Evolutionary conservation across 2,113 vertebrate species (phyloP).

Genomic region (Aptenodytes forsteri): DNA sequence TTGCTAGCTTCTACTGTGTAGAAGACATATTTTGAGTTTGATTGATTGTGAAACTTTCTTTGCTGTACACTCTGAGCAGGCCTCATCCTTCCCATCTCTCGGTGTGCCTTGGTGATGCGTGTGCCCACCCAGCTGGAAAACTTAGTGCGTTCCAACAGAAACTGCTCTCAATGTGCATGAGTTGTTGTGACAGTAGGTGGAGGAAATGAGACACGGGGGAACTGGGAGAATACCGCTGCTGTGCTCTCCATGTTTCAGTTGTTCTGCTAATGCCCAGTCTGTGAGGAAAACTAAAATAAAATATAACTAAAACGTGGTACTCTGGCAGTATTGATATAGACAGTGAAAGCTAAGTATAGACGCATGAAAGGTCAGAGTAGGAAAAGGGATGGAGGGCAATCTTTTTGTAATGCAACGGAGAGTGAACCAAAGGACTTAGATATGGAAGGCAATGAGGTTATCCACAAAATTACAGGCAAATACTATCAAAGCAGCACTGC

Average conservation of each 20-base stretch:
- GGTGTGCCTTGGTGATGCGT: fast-evolving
- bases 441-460: not conserved
- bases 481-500: not conserved
- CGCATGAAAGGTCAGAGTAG: not conserved
- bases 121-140: not conserved
- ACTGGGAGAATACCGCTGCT: not conserved
- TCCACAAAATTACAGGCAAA: not conserved
- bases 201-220: not conserved
- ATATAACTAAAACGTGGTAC: not conserved
- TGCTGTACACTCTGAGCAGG: not conserved
- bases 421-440: not conserved
- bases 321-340: not conserved
- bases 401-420: not conserved
- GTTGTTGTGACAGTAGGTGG: not conserved
- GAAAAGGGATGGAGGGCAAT: not conserved
- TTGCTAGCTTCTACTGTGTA: not conserved
- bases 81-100: not conserved
- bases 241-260: not conserved
- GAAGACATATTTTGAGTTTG: not conserved
- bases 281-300: not conserved
- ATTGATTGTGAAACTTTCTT: not conserved
- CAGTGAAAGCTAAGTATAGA: not conserved
- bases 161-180: not conserved
- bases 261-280: not conserved
- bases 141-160: not conserved